Conservation (phyloP, 2,113 vertebrate genomes). For the Cyphomyrus plagiostoma region DNA sequence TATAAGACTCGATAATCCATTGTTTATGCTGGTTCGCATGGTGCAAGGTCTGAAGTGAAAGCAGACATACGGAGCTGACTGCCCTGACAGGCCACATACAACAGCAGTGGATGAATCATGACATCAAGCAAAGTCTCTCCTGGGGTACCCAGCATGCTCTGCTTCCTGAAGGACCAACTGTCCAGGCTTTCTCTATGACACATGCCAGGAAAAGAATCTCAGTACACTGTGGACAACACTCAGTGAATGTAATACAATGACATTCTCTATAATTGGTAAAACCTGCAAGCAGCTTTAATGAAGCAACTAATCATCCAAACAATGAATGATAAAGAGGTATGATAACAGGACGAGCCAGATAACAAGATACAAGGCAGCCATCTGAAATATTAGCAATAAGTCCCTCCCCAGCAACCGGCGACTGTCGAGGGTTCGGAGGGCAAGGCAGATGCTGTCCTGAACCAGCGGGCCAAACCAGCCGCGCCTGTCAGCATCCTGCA, state of each 20-base stretch:
- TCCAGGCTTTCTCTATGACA: not conserved
- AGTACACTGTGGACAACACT: not conserved
- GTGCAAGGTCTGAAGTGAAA: not conserved
- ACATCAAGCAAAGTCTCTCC: not conserved
- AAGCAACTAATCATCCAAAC: not conserved
- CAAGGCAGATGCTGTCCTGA: not conserved
- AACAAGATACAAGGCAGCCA: not conserved
- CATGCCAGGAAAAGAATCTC: not conserved
- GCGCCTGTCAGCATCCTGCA: not conserved
- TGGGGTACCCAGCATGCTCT: slow-evolving; percentile 6
- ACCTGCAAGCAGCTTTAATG: not conserved
- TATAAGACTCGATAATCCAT: not conserved
- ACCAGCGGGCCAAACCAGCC: not conserved
- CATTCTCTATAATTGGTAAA: not conserved
- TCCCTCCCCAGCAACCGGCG: not conserved
- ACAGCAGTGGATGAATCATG: not conserved
- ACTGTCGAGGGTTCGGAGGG: not conserved
- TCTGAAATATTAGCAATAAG: not conserved
- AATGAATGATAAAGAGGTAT: not conserved
- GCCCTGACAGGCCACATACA: not conserved
- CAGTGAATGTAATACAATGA: not conserved
- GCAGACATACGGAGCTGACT: not conserved
- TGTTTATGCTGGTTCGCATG: not conserved
- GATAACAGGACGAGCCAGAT: not conserved
- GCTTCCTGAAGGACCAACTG: not conserved